Conservation (phyloP, 1,140 invertebrate genomes). For the Chymomyza costata region DNA sequence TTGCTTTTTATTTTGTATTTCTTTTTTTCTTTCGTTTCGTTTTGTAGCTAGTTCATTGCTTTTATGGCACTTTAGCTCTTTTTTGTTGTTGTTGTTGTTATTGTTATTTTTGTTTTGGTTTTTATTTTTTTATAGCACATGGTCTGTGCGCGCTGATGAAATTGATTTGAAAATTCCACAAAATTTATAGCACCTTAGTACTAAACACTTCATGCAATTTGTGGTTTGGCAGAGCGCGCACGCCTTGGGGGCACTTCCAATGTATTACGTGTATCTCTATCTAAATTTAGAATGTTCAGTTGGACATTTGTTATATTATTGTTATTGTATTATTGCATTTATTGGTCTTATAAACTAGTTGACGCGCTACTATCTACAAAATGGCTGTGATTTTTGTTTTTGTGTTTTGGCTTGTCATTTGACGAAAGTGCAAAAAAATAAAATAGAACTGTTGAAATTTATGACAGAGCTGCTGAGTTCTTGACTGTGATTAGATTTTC, state of each 20-base stretch:
- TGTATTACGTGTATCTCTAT: conserved; percentile 37
- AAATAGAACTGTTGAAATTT: conserved; percentile 58
- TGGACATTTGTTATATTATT: conserved; percentile 24
- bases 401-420: too few relatives aligned
- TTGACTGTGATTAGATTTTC: too few relatives aligned
- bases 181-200: conserved; percentile 53
- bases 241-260: too few relatives aligned
- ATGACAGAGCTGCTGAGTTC: conserved; percentile 62
- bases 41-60: too few relatives aligned
- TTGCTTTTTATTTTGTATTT: conserved; percentile 36
- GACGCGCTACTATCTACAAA: conserved; percentile 68
- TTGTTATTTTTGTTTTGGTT: conserved; percentile 4
- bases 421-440: conserved; percentile 7
- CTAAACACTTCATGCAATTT: too few relatives aligned
- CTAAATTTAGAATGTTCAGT: conserved; percentile 32
- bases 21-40: background rate
- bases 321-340: conserved; percentile 69
- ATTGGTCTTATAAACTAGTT: conserved; percentile 60
- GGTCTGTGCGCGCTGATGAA: conserved; percentile 48
- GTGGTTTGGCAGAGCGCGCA: too few relatives aligned
- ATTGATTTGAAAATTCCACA: conserved; percentile 67
- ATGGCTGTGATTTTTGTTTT: conserved; percentile 66
- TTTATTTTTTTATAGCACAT: conserved; percentile 47
- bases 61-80: too few relatives aligned
- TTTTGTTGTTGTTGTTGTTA: conserved; percentile 1